Evolutionary conservation across 2,888 invertebrate species (phyloP), one percentile per base, ranked within the genome.

Genomic region (Clepsis dumicolana): DNA sequence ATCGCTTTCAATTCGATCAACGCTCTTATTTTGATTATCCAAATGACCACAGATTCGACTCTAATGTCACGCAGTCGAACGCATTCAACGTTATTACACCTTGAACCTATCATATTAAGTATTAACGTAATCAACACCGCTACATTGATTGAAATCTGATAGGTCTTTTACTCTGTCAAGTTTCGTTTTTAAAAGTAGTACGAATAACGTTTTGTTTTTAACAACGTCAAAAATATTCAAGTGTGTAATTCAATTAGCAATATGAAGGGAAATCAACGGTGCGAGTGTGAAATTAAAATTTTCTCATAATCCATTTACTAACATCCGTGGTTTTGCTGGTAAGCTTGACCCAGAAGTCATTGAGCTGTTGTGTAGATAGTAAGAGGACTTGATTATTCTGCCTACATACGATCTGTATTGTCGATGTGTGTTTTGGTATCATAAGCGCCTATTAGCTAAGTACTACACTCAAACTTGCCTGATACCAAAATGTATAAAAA

Each of bases 21-120:
- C 65, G 69, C 72, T 72, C 66, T 73, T 74, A 77, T 75, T n/a
- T 73, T 62, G 73, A 75, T 64, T 76, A 77, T 75, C 77, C 76
- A 78, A 63, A 81, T 77, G 73, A 87, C 87, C 86, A 79, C 87
- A 84, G 79, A 80, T 78, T 77, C 72, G 77, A 83, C 80, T 80
- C 75, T 67, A 72, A 80, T 83, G 83, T 85, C 82, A 80, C 75
- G 75, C 76, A 78, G 75, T 74, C 72, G 78, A 80, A 80, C 75
- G 75, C 76, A 78, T 75, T 74, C 72, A 78, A 80, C 73, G 74
- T 71, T 72, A 75, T 78, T 74, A 82, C 83, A 77, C 84, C 81
- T 83, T 72, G 70, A 73, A 73, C 71, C 73, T 56, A 64, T 56
- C 38, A 63, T 18, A 73, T 73, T 57, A n/a, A n/a, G n/a, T n/a